phyloP scores from a whole-genome alignment of 2,113 vertebrate genomes.

The Clarias batrachus region DNA sequence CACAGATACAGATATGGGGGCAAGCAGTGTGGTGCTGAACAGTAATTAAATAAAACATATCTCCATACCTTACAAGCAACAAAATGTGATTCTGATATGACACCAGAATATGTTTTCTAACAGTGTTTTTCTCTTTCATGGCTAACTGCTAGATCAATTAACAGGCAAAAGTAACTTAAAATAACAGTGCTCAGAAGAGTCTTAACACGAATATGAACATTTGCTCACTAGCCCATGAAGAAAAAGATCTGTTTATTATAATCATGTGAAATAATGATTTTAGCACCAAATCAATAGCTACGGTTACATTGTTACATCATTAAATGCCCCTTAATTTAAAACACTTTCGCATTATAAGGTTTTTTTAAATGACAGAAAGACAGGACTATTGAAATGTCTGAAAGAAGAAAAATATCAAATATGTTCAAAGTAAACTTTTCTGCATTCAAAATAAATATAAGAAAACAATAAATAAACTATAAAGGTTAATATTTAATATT shows the following conservation, averaged over 20 bases:
- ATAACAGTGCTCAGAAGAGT: neutral
- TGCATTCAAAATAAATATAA: neutral
- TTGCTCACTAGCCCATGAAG: neutral
- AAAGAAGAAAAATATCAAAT: neutral
- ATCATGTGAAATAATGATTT: neutral
- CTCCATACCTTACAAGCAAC: neutral
- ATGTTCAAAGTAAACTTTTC: neutral
- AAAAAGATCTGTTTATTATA: neutral
- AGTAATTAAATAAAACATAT: neutral
- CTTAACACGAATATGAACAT: neutral
- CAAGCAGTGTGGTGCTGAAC: neutral
- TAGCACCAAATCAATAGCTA: neutral
- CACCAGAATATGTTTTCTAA: neutral
- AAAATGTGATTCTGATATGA: neutral
- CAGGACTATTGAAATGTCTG: neutral
- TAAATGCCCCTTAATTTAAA: neutral
- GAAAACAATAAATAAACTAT: neutral
- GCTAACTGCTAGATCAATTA: neutral
- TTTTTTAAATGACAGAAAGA: neutral
- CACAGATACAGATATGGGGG: slow-evolving; percentile 33
- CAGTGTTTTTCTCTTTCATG: neutral
- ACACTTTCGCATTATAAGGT: neutral
- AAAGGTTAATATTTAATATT: neutral
- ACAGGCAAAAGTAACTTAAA: neutral
- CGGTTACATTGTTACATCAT: neutral